Evolutionary conservation across 2,113 vertebrate species (phyloP).

Genomic region (Rynchops niger): DNA sequence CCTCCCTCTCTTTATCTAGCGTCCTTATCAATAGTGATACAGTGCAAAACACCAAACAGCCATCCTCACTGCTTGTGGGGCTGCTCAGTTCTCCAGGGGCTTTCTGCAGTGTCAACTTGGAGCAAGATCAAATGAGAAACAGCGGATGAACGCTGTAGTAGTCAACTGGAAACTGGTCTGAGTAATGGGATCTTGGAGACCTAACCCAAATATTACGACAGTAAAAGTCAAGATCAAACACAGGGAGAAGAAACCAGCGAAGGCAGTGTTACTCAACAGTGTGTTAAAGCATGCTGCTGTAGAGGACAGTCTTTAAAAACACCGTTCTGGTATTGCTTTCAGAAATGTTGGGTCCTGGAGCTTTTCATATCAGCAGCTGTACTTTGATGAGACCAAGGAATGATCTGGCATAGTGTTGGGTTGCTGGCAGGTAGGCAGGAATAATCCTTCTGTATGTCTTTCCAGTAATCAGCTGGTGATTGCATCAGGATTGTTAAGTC

Average conservation of each 20-base stretch:
- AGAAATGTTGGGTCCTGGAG: background rate
- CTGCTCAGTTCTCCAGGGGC: background rate
- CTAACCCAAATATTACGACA: background rate
- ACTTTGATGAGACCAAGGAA: background rate
- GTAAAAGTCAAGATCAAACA: background rate
- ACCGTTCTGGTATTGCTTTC: background rate
- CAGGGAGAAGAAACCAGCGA: background rate
- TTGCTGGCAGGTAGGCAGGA: slow-evolving; percentile 21
- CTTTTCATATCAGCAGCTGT: background rate
- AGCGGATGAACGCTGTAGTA: background rate
- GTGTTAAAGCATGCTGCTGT: background rate
- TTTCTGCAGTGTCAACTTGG: background rate
- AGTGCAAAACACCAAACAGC: background rate
- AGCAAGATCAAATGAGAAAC: background rate
- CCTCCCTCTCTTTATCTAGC: background rate
- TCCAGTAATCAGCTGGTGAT: background rate
- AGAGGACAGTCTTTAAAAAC: background rate
- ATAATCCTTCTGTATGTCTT: background rate
- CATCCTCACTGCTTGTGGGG: background rate
- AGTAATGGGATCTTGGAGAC: background rate
- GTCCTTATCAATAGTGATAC: background rate
- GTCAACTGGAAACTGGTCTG: background rate
- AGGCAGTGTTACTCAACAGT: background rate
- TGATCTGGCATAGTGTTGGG: background rate
- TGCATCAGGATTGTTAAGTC: background rate